Evolutionary conservation across 2,888 invertebrate species (phyloP).

Genomic region (Cephus runcator): DNA sequence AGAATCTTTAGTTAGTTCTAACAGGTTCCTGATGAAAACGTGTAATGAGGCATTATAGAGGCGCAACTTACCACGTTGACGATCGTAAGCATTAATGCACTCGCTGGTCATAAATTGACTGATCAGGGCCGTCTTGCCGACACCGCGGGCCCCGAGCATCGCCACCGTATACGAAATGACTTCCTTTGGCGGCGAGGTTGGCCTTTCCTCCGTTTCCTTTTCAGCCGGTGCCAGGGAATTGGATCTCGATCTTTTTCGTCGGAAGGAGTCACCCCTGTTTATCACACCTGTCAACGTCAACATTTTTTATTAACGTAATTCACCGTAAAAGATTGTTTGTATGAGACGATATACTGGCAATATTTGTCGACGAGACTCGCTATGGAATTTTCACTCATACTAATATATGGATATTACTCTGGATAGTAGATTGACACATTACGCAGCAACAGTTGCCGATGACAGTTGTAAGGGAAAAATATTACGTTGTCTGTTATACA

Average conservation of each 20-base stretch:
- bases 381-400: no score
- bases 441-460: no score
- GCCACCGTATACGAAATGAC: conserved; percentile 72
- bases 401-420: no score
- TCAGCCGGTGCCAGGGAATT: conserved; percentile 79
- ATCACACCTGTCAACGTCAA: conserved; percentile 78
- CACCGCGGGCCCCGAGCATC: conserved; percentile 68
- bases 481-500: no score
- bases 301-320: neutral
- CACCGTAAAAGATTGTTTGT: no score
- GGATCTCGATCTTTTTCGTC: conserved; percentile 84
- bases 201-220: conserved; percentile 40
- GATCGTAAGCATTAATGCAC: conserved; percentile 92
- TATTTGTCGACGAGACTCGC: no score
- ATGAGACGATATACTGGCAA: no score
- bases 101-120: conserved; percentile 89
- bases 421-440: no score
- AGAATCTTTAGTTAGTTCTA: neutral
- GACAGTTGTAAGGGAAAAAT: no score
- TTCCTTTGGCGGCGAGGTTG: conserved; percentile 60
- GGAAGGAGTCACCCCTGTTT: conserved; percentile 93
- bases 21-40: neutral
- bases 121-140: conserved; percentile 72
- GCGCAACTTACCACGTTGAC: conserved; percentile 76
- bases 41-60: neutral